Base-by-base conservation (phyloP, 1,140 invertebrate genomes). In the Drosophila neocordata region DNA sequence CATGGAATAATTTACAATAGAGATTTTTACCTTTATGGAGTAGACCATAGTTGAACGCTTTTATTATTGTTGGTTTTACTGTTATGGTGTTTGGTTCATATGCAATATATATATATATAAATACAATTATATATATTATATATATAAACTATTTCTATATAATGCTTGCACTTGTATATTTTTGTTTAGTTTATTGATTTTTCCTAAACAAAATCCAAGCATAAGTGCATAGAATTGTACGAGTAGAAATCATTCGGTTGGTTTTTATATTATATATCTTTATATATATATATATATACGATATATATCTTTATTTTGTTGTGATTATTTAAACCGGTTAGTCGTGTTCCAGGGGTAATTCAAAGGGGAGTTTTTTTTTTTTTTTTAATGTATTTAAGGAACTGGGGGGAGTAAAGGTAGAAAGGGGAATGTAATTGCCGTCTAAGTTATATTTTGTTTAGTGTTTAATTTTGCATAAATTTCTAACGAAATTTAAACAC, bases 1-100 rank as follows among this genome's bases (percentile, higher is more conserved):
- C 41, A 48, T 48, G 41, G 41, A 48, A 48, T 48, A 11, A 18
- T 48, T 20, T 48, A 48, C 41, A 48, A 48, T 20, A 48, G 41
- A 48, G 15, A 1, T 48, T 24, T 60, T 79, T 62, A 87, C 83
- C 83, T 77, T 87, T 66, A 87, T 73, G 79, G 83, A 87, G 57
- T 87, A 87, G 8, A 81, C 83, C 83, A 87, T 84, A 12, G 52
- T 48, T 68, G 70, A 41, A 55, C 31, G 69, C 18, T 56, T 56
- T 34, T 38, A 18, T 57, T 57, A 20, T 59, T 55, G 12, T 53
- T 55, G 52, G 53, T 35, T 65, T 56, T 60, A 44, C 59, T 66
- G 55, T 66, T 66, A 59, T 64, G 41, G 41, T 48, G 41, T 48
- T 9, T 72, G 65, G 34, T 65, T 65, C 58, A 31, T 31, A 31